Evolutionary conservation across 2,113 vertebrate genomes (phyloP).

Genomic region (Drymodes brunneopygia): DNA sequence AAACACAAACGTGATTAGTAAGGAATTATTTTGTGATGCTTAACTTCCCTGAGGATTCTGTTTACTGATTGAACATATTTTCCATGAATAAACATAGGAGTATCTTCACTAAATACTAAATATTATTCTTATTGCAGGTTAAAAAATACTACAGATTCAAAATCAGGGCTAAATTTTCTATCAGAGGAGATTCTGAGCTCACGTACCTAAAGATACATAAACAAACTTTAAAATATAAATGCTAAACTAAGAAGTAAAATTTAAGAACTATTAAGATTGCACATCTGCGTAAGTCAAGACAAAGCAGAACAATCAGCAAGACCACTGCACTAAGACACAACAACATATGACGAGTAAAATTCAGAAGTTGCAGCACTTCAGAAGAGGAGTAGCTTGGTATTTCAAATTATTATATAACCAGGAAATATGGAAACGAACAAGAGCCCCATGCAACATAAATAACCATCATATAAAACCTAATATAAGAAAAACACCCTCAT

Average conservation of each 20-base stretch:
- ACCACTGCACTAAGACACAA: neutral
- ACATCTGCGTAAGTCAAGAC: neutral
- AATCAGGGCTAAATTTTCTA: neutral
- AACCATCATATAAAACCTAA: neutral
- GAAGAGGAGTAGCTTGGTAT: neutral
- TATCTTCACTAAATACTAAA: neutral
- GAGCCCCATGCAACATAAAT: neutral
- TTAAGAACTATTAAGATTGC: neutral
- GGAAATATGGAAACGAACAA: neutral
- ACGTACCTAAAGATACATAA: neutral
- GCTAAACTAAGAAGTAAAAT: neutral
- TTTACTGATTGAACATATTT: neutral
- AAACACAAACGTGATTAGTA: neutral
- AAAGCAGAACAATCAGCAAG: neutral
- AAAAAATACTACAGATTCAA: neutral
- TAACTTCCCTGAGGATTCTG: neutral
- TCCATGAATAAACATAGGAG: neutral
- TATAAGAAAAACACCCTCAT: neutral
- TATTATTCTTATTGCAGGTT: neutral
- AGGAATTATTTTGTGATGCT: neutral
- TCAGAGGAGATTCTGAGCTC: neutral
- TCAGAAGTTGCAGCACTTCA: neutral
- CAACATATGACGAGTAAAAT: rapidly evolving
- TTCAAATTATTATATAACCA: neutral
- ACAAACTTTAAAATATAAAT: neutral